Evolutionary conservation across 2,797 vertebrate species (phyloP), one percentile per base, ranked within the genome.

Genomic region (Xiphophorus birchmanni): DNA sequence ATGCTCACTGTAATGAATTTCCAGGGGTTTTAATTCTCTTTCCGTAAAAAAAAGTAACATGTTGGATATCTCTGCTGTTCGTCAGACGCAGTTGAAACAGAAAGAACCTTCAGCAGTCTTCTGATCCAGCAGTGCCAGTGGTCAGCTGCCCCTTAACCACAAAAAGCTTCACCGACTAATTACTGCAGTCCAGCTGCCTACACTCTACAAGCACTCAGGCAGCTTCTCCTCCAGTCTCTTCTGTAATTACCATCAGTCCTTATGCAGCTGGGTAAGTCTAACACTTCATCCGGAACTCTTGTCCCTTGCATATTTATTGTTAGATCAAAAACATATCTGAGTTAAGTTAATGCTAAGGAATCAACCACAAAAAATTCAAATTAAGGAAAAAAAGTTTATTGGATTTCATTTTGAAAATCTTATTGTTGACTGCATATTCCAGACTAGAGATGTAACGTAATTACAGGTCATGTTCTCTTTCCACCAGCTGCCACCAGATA

Each of bases 111-210:
- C 88, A 84, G 56, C 80, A 84, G 88, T 88, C 75, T 78, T 88
- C 74, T 72, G 76, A 84, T 81, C 52, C 76, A 89, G 83, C 73
- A 78, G 79, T 74, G 90, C 79, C 91, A 87, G 74, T 60, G 91
- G 94, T 94, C 91, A 90, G 86, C 86, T 90, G 79, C 80, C 84
- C 86, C 84, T 89, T 87, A 86, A 90, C 89, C 82, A 73, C 18
- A 1, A 82, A 84, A 84, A 88, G 85, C 85, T 82, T 72, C 78
- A 77, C 84, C 77, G 87, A 82, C 88, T 95, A 95, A 95, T 95
- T 95, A 93, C 89, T 87, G 88, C 87, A 90, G 87, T 85, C 80
- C 85, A 90, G 83, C 87, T 91, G 90, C 82, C 88, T 74, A 74
- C 90, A 80, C 83, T 86, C 82, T 80, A 75, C 1, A 4, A 81